Base-by-base conservation (phyloP, 2,113 vertebrate species). In the Uria aalge region DNA sequence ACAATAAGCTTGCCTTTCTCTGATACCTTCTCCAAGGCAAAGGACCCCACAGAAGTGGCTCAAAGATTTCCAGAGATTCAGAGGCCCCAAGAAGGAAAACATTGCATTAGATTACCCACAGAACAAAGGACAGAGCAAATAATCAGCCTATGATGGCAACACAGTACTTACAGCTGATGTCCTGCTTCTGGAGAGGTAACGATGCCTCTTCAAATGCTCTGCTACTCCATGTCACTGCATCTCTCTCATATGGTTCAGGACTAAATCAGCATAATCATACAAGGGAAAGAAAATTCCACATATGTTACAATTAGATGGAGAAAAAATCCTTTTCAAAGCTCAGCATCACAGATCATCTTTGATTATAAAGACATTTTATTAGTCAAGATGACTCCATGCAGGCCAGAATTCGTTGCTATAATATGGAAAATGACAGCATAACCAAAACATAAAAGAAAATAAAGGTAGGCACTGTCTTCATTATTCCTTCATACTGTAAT, bases 391-490 rank as follows among this genome's bases (percentile, higher is more conserved):
- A 83, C 68, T 95, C 68, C 48, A 63, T 32, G 21, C 38, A 81
- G 43, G 76, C 47, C 60, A 72, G 36, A 89, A 92, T 81, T 45
- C 5, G 1, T 48, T 93, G 60, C 30, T 89, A 72, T 89, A 89
- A 93, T 36, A 91, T 32, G 4, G 13, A 94, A 94, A 68, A 88
- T 87, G 94, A 95, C 83, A 96, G 78, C 72, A 80, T 59, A 94
- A 92, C 32, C 15, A 67, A 94, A 84, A 95, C 87, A 76, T 76
- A 83, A 94, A 84, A 69, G 59, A 88, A 95, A 94, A 94, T 92
- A 16, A 96, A 94, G 60, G 68, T 36, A 91, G 69, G 22, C 73
- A 85, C 84, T 96, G 91, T 89, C 73, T 91, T 94, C 71, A 92
- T 94, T 95, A 91, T 89, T 95, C 48, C 80, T 86, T 92, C 92